Percentiles rank a stretch among this genome's conserved stretches.
These are phyloP conservation scores for Nebria ingens DNA, from an alignment of 1,140 invertebrate genomes.

Conservation along the genomic window DNA sequence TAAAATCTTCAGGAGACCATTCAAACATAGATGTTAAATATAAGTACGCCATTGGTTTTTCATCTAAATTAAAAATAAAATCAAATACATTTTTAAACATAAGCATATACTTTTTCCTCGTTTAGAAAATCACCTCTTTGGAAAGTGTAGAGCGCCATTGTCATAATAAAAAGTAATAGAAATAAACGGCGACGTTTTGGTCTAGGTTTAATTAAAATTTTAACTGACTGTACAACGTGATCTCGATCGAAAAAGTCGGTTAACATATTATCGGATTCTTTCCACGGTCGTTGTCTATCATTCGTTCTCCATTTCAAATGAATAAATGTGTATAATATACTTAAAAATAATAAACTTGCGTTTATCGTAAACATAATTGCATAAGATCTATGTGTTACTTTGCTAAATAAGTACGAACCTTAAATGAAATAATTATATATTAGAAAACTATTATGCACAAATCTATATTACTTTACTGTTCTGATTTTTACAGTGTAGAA, in stretches of 20 bases:
- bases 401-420: slow-evolving; percentile 47
- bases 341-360: slow-evolving; percentile 42
- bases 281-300: slow-evolving; percentile 43
- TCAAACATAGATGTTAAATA: slow-evolving; percentile 55
- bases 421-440: slow-evolving; percentile 22
- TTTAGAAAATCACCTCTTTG: slow-evolving; percentile 44
- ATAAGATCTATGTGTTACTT: slow-evolving; percentile 48
- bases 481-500: background rate
- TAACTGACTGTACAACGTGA: slow-evolving; percentile 49
- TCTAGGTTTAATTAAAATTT: slow-evolving; percentile 42
- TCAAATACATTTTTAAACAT: background rate
- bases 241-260: slow-evolving; percentile 57
- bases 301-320: slow-evolving; percentile 55
- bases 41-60: slow-evolving; percentile 53
- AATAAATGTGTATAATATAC: slow-evolving; percentile 50
- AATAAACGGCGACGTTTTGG: slow-evolving; percentile 43
- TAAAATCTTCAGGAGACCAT: slow-evolving; percentile 52
- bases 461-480: background rate
- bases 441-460: slow-evolving; percentile 9
- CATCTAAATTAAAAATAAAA: slow-evolving; percentile 41
- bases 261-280: slow-evolving; percentile 46
- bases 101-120: background rate
- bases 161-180: slow-evolving; percentile 50
- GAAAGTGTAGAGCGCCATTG: slow-evolving; percentile 66
- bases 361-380: slow-evolving; percentile 61